Conservation (phyloP, 2,888 invertebrate genomes). For the Ethmia dodecea region DNA sequence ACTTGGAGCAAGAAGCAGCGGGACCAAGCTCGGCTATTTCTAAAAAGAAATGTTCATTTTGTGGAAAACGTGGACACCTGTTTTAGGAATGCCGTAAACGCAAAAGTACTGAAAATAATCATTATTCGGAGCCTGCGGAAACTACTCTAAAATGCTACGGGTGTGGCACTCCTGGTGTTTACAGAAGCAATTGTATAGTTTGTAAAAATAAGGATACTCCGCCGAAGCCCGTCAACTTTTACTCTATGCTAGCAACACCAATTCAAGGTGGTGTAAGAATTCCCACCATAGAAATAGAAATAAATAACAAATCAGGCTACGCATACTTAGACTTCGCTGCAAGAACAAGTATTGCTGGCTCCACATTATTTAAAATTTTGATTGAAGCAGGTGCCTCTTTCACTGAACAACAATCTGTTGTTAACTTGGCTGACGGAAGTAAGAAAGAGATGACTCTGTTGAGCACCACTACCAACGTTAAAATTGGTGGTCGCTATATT, state of each 20-base stretch:
- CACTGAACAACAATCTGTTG: conserved; percentile 1
- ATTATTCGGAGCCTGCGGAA: not conserved
- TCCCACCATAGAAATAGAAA: conserved; percentile 16
- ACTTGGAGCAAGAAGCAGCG: too few species aligned
- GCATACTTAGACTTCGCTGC: conserved; percentile 19
- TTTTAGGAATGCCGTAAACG: not conserved
- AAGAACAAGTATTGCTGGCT: conserved; percentile 18
- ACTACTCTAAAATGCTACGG: conserved; percentile 15
- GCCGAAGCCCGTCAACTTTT: not conserved
- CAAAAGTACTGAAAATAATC: not conserved
- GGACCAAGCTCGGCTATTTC: too few species aligned
- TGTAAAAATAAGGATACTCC: conserved; percentile 9
- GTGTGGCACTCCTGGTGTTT: conserved; percentile 19
- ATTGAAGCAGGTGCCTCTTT: conserved; percentile 3
- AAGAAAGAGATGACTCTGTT: conserved; percentile 3
- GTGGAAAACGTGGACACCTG: not conserved
- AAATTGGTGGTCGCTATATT: conserved; percentile 7
- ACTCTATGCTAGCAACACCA: not conserved
- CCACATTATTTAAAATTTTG: conserved; percentile 9
- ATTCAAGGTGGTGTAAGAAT: conserved; percentile 8
- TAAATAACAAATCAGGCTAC: conserved; percentile 8
- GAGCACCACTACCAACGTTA: conserved; percentile 5
- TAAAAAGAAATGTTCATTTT: not conserved
- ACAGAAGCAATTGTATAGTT: conserved; percentile 14
- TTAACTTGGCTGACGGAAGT: conserved; percentile 15